Evolutionary conservation across 2,797 vertebrate genomes (phyloP), one percentile per base, ranked within the genome.

Genomic region (Furcifer pardalis): DNA sequence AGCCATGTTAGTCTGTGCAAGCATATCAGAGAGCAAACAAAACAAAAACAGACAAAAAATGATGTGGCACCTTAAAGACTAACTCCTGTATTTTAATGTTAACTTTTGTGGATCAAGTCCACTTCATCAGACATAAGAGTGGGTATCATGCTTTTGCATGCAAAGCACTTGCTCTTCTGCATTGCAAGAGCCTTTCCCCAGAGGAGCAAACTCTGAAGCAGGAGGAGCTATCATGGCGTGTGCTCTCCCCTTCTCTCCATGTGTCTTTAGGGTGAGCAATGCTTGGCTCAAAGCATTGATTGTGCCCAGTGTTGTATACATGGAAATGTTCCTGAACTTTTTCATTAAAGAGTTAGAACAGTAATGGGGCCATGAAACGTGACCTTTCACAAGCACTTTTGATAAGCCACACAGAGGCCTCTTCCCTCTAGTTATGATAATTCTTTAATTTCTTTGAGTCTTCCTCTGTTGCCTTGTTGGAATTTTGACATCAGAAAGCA

Each of bases 401-500:
- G 37, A 71, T 71, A 42, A n/a, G 32, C 27, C 21, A 65, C n/a
- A 19, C 37, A 30, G 19, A 62, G 56, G 25, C 65, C 84, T 37
- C 25, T 60, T 46, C 21, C 62, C 35, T 46, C 32, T 62, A 19
- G 37, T 32, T 49, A 35, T 32, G 52, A 49, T 37, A 5, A 46
- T 75, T 56, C 77, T 80, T 59, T 76, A 76, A 59, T 66, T 78
- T 90, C 87, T 82, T 84, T 79, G 49, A 85, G 72, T 2, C 65
- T 46, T 92, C 77, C 76, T 82, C 77, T 89, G 46, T 80, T 91
- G 87, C 86, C 73, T 89, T 77, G 59, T 77, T 89, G 82, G 89
- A 90, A 86, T 89, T 85, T 84, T 74, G 77, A 73, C 73, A 73
- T 88, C 63, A 79, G 65, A 71, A 80, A 89, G 69, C 52, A 92